Conservation (phyloP, 2,888 invertebrate genomes). For the Fragum fragum region DNA sequence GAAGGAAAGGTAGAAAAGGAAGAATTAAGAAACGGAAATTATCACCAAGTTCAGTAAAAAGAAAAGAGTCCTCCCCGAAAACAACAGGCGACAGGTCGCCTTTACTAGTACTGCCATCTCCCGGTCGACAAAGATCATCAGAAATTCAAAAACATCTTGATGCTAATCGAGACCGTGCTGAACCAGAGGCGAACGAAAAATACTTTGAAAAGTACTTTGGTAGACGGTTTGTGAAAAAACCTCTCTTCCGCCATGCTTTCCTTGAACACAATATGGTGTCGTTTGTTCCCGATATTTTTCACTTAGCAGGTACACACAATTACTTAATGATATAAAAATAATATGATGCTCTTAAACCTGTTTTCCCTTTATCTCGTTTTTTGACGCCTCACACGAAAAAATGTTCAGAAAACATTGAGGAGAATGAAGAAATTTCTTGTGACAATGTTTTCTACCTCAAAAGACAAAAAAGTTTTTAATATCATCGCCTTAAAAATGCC, state of each 20-base stretch:
- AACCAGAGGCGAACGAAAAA: neutral
- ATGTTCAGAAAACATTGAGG: no score
- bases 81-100: neutral
- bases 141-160: neutral
- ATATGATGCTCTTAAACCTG: no score
- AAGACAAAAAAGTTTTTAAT: no score
- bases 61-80: neutral
- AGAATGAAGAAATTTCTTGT: no score
- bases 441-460: no score
- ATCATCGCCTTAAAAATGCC: no score
- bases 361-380: no score
- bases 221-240: neutral
- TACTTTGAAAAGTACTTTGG: neutral
- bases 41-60: neutral
- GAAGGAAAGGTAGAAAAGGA: neutral
- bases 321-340: no score
- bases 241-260: slow-evolving; percentile 12
- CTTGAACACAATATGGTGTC: neutral
- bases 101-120: neutral
- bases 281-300: neutral
- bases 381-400: no score
- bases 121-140: neutral
- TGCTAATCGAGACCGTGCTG: neutral
- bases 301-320: neutral
- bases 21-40: neutral